Percentiles rank a stretch among this genome's conserved stretches.
phyloP scores from a whole-genome alignment of 2,888 invertebrate genomes.

The Melipona beecheii region DNA sequence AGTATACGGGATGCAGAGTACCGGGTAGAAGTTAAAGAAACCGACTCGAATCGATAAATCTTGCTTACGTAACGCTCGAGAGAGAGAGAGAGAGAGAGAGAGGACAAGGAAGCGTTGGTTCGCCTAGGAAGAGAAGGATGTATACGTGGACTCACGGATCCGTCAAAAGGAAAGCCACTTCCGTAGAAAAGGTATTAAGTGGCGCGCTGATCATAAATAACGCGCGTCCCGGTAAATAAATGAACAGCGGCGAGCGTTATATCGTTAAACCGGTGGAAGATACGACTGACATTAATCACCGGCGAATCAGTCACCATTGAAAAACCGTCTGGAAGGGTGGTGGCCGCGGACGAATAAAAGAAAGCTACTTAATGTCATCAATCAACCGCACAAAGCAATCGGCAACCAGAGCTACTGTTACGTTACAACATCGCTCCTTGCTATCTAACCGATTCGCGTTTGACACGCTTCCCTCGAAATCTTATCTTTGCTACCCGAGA shows the following conservation, averaged over 20 bases:
- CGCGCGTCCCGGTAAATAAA: constrained; percentile 47
- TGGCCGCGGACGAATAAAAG: constrained; percentile 28
- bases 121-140: not conserved
- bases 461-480: not conserved
- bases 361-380: constrained; percentile 43
- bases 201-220: constrained; percentile 51
- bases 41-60: constrained; percentile 45
- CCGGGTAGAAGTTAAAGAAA: constrained; percentile 47
- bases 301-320: constrained; percentile 50
- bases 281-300: constrained; percentile 55
- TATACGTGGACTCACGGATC: constrained; percentile 16
- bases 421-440: not conserved
- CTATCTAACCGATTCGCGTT: not conserved
- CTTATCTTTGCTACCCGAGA: too few relatives aligned
- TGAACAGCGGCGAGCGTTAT: constrained; percentile 43
- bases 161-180: constrained; percentile 45
- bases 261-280: constrained; percentile 44
- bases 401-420: not conserved
- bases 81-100: not conserved
- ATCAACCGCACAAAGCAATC: constrained; percentile 19
- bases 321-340: constrained; percentile 27
- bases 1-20: constrained; percentile 29
- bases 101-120: not conserved
- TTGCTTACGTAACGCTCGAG: constrained; percentile 45
- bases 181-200: constrained; percentile 54